A percentile compares a stretch with the other conserved stretches of the same genome.
These are phyloP conservation scores for Prolemur simus DNA, from an alignment of 2,113 vertebrate genomes.

Conservation along the genomic window DNA sequence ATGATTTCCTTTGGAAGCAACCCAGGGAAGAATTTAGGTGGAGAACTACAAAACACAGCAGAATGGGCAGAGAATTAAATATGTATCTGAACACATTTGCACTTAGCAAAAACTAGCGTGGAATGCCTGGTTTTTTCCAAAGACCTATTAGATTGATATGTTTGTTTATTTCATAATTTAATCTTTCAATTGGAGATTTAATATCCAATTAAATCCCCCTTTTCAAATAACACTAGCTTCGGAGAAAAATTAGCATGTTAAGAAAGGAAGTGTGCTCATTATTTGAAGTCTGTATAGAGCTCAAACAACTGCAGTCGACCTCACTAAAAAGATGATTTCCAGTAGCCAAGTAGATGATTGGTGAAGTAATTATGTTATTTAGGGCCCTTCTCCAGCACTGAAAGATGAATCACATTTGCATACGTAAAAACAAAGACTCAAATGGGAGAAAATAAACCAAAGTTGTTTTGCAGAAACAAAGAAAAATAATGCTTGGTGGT, in stretches of 20 bases:
- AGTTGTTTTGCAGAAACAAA: constrained; percentile 74
- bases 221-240: constrained; percentile 51
- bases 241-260: constrained; percentile 66
- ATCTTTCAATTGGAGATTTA: constrained; percentile 74
- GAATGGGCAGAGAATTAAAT: constrained; percentile 59
- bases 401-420: constrained; percentile 77
- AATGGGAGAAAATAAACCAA: constrained; percentile 70
- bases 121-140: constrained; percentile 40
- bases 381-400: constrained; percentile 67
- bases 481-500: constrained; percentile 48
- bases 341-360: constrained; percentile 70
- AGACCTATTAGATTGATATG: constrained; percentile 70
- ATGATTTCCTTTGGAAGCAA: constrained; percentile 65
- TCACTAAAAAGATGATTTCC: constrained; percentile 69
- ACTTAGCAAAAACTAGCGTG: constrained; percentile 47
- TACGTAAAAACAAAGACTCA: constrained; percentile 76
- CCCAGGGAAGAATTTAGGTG: constrained; percentile 56
- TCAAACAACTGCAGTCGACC: constrained; percentile 45
- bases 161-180: constrained; percentile 76
- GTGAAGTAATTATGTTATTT: constrained; percentile 72
- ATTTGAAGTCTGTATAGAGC: constrained; percentile 64
- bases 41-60: constrained; percentile 55
- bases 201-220: constrained; percentile 68
- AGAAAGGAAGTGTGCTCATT: constrained; percentile 62
- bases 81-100: constrained; percentile 35